These are phyloP conservation scores for Pelmatolapia mariae DNA, from an alignment of 2,113 vertebrate genomes.

Conservation along the genomic window DNA sequence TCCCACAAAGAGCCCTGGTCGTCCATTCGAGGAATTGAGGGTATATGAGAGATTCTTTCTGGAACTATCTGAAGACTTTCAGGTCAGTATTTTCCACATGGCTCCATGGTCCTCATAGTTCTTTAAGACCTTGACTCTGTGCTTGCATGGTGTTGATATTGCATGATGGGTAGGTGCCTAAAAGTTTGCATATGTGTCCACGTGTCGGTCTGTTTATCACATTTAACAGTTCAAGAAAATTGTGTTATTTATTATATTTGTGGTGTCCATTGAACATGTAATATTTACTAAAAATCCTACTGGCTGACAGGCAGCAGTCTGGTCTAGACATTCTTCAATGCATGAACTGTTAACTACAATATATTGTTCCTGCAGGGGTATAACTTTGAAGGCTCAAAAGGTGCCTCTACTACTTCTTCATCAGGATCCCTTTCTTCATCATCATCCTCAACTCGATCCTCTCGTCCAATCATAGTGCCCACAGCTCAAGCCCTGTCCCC, in stretches of 20 bases:
- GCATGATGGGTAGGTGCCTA: not conserved
- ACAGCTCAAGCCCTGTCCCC: conserved; percentile 74
- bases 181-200: not conserved
- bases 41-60: conserved; percentile 89
- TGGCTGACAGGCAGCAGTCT: not conserved
- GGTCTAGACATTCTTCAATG: not conserved
- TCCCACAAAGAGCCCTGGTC: conserved; percentile 74
- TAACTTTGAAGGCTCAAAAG: conserved; percentile 73
- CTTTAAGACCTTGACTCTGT: not conserved
- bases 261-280: not conserved
- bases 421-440: conserved; percentile 33
- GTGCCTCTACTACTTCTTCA: conserved; percentile 19
- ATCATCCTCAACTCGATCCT: conserved; percentile 70
- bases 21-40: conserved; percentile 86
- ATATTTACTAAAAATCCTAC: not conserved
- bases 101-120: not conserved
- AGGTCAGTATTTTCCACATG: conserved; percentile 70
- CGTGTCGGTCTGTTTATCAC: not conserved
- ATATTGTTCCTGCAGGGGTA: conserved; percentile 69
- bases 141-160: not conserved
- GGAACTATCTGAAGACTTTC: conserved; percentile 90
- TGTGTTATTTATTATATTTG: not conserved
- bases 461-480: conserved; percentile 84
- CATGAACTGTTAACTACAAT: not conserved
- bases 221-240: not conserved